phyloP scores from a whole-genome alignment of 1,140 invertebrate genomes.

The Neodiprion lecontei region DNA sequence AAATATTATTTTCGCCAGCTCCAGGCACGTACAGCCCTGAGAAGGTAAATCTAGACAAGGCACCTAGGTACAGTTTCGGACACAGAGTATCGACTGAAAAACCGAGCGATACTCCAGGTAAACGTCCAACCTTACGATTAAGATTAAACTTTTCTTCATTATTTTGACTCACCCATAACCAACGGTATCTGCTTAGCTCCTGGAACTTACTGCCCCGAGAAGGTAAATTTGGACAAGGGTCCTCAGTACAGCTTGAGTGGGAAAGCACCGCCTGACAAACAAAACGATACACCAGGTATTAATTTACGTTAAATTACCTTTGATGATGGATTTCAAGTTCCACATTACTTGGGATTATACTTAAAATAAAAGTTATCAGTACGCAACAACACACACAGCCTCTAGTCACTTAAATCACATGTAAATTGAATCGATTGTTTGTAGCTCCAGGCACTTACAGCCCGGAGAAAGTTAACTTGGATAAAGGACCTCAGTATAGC shows the following conservation, averaged over 20 bases:
- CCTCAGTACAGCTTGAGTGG: conserved; percentile 31
- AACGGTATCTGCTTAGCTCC: conserved; percentile 48
- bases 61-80: conserved; percentile 65
- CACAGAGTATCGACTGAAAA: conserved; percentile 42
- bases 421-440: conserved; percentile 9
- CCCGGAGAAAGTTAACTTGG: conserved; percentile 72
- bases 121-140: neutral
- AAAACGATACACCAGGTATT: conserved; percentile 25
- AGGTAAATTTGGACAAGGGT: conserved; percentile 34
- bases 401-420: neutral
- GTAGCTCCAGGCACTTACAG: conserved; percentile 62
- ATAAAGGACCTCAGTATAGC: conserved; percentile 68
- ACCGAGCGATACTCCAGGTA: conserved; percentile 32
- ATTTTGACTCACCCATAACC: neutral
- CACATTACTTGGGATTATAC: too few species aligned
- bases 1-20: conserved; percentile 45
- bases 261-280: conserved; percentile 47
- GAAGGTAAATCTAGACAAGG: conserved; percentile 25
- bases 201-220: conserved; percentile 33
- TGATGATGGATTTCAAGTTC: neutral
- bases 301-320: neutral
- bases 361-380: neutral
- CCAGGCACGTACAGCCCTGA: conserved; percentile 39
- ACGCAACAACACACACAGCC: too few species aligned
- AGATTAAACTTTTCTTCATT: neutral